A percentile compares a stretch with the other conserved stretches of the same genome.
phyloP scores from a whole-genome alignment of 2,797 vertebrate genomes.

The Lacerta viridis region DNA sequence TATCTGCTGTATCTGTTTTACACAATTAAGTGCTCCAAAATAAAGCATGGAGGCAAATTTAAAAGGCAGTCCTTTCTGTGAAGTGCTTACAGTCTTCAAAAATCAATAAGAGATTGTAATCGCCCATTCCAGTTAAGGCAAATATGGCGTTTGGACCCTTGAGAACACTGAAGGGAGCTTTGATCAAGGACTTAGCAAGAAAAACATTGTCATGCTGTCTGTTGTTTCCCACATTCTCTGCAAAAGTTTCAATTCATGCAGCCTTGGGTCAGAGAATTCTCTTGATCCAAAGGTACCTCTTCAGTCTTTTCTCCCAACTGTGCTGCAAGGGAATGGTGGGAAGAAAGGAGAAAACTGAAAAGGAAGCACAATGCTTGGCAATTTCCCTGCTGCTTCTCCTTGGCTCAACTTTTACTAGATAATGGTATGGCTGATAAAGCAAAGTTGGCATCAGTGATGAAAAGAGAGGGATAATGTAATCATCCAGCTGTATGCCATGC shows the following conservation, averaged over 20 bases:
- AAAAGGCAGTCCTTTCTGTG: neutral
- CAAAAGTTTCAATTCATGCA: neutral
- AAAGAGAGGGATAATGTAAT: too few species aligned
- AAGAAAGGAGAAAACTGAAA: neutral
- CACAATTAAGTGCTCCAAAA: neutral
- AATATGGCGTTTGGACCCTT: neutral
- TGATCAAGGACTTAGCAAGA: neutral
- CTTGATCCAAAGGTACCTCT: neutral
- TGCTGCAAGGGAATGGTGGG: neutral
- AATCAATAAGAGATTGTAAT: slow-evolving; percentile 1
- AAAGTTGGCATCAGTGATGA: neutral
- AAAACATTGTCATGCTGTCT: neutral
- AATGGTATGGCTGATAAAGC: neutral
- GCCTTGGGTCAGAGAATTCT: neutral
- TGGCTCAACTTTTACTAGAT: neutral
- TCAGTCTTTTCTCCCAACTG: neutral
- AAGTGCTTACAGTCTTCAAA: neutral
- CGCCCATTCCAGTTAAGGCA: neutral
- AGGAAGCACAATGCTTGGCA: neutral
- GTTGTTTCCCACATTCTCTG: neutral
- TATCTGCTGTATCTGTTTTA: neutral
- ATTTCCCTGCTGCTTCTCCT: neutral
- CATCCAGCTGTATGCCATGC: neutral
- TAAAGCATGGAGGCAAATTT: neutral
- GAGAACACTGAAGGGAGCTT: neutral